phyloP scores from a whole-genome alignment of 2,888 invertebrate species.

The Thymelicus sylvestris region DNA sequence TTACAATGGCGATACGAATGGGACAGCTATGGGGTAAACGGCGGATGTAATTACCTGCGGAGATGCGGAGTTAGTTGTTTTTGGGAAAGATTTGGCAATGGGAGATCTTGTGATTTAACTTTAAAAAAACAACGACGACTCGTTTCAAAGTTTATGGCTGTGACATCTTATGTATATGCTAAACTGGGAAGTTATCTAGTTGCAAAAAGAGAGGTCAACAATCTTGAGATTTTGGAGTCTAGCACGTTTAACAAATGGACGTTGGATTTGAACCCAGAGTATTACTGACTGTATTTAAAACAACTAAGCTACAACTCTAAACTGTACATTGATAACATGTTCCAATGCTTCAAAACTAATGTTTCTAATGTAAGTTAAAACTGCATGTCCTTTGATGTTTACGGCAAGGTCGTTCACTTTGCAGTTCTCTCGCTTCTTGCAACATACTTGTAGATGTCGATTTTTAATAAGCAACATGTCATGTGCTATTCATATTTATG shows the following conservation, averaged over 20 bases:
- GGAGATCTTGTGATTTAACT: conserved; percentile 48
- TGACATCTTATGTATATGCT: neutral
- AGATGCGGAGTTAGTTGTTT: conserved; percentile 43
- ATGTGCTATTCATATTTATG: neutral
- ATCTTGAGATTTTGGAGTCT: neutral
- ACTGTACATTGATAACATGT: too few species aligned
- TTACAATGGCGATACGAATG: conserved; percentile 61
- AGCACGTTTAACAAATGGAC: too few species aligned
- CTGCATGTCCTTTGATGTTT: conserved; percentile 28
- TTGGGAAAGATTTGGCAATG: conserved; percentile 36
- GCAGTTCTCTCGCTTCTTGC: conserved; percentile 21
- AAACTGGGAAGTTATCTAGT: too few species aligned
- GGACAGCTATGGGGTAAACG: conserved; percentile 57
- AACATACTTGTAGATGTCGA: conserved; percentile 12
- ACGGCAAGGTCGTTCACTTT: conserved; percentile 26
- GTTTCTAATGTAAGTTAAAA: conserved; percentile 1
- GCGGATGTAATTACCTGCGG: conserved; percentile 65
- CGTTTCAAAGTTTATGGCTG: neutral
- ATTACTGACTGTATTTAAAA: too few species aligned
- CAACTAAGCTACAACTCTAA: too few species aligned
- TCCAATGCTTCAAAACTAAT: neutral
- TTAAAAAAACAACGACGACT: conserved; percentile 13
- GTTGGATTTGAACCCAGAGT: too few species aligned
- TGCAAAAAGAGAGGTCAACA: conserved; percentile 18
- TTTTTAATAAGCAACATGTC: conserved; percentile 17